phyloP scores from a whole-genome alignment of 2,113 vertebrate genomes.

The Fulmarus glacialis region DNA sequence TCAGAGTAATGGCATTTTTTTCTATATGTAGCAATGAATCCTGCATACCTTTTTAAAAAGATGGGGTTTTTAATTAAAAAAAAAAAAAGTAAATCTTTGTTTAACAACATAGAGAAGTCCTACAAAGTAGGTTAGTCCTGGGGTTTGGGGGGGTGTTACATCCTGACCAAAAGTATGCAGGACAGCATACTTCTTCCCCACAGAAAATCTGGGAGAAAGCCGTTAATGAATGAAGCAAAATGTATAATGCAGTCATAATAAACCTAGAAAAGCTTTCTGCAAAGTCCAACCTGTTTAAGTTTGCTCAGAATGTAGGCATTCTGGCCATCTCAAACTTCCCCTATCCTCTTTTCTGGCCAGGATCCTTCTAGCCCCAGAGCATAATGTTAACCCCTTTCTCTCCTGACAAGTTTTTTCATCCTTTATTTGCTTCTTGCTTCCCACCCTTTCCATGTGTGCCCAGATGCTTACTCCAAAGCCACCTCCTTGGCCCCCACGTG shows the following conservation, averaged over 20 bases:
- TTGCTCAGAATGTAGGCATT: not conserved
- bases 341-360: not conserved
- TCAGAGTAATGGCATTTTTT: not conserved
- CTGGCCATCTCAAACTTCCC: not conserved
- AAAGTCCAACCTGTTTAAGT: not conserved
- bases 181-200: not conserved
- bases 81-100: not conserved
- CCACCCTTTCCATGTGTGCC: not conserved
- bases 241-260: not conserved
- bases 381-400: not conserved
- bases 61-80: not conserved
- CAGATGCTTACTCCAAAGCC: not conserved
- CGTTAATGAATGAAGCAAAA: not conserved
- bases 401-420: not conserved
- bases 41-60: not conserved
- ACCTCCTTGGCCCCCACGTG: fast-evolving
- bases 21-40: not conserved
- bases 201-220: not conserved
- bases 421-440: not conserved
- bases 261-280: not conserved
- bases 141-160: fast-evolving
- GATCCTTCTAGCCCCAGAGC: not conserved
- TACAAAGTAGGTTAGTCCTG: not conserved
- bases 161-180: not conserved
- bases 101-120: not conserved